Evolutionary conservation across 2,888 invertebrate species (phyloP).

Genomic region (Osmoderma eremita): DNA sequence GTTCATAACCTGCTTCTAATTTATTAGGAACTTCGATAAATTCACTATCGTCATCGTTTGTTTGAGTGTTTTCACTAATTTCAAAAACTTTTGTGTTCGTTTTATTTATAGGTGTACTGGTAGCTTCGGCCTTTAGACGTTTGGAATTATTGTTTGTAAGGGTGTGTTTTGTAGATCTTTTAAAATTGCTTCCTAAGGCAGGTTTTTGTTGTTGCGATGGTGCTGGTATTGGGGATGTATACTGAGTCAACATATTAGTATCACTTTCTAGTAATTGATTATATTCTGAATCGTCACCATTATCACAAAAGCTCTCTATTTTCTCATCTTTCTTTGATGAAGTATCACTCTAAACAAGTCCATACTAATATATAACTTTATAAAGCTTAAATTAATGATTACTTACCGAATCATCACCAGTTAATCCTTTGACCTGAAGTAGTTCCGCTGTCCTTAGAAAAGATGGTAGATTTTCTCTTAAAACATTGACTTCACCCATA

Average conservation of each 20-base stretch:
- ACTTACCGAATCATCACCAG: conserved; percentile 65
- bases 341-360: conserved; percentile 57
- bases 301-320: conserved; percentile 54
- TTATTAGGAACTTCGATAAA: conserved; percentile 46
- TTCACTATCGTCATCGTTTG: conserved; percentile 48
- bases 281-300: conserved; percentile 57
- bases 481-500: conserved; percentile 77
- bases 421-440: conserved; percentile 76
- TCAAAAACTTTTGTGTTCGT: conserved; percentile 19
- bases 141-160: conserved; percentile 41
- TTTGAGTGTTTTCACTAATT: conserved; percentile 39
- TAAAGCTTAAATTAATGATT: not conserved
- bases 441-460: conserved; percentile 77
- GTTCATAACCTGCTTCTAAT: conserved; percentile 49
- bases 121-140: conserved; percentile 42
- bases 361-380: not conserved
- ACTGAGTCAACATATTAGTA: conserved; percentile 44
- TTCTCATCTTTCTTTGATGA: conserved; percentile 60
- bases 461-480: conserved; percentile 75
- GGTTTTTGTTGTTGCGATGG: conserved; percentile 40
- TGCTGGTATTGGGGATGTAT: conserved; percentile 44
- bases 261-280: conserved; percentile 57
- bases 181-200: conserved; percentile 36
- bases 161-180: conserved; percentile 43
- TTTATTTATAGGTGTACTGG: conserved; percentile 25